Evolutionary conservation across 2,888 invertebrate species (phyloP).

Genomic region (Metalampra italica): DNA sequence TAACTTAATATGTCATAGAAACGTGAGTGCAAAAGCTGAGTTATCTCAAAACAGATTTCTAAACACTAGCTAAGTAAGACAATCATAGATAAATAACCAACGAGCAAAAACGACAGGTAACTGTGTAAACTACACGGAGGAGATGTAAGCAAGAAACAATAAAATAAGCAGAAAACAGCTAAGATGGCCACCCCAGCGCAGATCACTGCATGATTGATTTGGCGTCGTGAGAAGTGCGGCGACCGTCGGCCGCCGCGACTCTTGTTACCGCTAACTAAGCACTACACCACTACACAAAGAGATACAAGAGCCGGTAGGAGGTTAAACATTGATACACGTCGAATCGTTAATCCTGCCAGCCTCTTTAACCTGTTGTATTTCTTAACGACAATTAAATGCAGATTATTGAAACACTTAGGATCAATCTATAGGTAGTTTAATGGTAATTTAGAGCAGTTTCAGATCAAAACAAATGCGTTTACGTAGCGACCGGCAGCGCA

Average conservation of each 20-base stretch:
- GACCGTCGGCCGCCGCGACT: constrained; percentile 20
- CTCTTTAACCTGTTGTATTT: background rate
- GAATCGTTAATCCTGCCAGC: background rate
- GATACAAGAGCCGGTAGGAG: too few relatives aligned
- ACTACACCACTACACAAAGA: too few relatives aligned
- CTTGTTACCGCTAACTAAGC: background rate
- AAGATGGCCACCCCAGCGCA: background rate
- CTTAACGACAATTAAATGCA: constrained; percentile 11
- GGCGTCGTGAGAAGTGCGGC: constrained; percentile 18
- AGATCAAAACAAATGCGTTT: constrained; percentile 23
- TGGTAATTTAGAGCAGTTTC: constrained; percentile 24
- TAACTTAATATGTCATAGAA: too few relatives aligned
- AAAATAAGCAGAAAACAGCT: background rate
- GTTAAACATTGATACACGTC: too few relatives aligned
- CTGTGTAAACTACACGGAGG: too few relatives aligned
- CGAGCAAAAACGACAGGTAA: too few relatives aligned
- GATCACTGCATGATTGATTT: constrained; percentile 31
- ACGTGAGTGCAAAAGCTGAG: too few relatives aligned
- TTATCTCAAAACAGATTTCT: too few relatives aligned
- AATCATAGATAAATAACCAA: too few relatives aligned
- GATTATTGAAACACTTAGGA: background rate
- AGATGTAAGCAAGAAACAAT: background rate
- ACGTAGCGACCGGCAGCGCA: constrained; percentile 8
- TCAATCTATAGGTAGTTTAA: constrained; percentile 18
- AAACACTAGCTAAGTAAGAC: too few relatives aligned